A percentile compares a stretch with the other conserved stretches of the same genome.
phyloP scores from a whole-genome alignment of 2,888 invertebrate species.

The Mactromeris polynyma region DNA sequence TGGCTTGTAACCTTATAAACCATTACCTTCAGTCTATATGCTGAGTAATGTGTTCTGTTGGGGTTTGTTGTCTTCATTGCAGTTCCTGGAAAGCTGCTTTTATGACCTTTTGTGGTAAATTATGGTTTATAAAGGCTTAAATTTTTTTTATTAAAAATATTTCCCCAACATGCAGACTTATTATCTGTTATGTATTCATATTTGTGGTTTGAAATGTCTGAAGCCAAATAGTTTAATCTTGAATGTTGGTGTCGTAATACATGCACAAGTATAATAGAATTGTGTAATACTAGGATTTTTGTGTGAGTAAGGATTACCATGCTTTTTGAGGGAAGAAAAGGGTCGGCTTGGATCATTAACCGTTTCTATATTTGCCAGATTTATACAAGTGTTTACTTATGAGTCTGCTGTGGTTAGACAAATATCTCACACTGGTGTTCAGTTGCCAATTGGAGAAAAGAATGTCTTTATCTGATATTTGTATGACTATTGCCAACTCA shows the following conservation, averaged over 20 bases:
- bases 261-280: background rate
- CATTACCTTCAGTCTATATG: no score
- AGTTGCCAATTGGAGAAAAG: constrained; percentile 3
- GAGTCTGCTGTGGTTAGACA: background rate
- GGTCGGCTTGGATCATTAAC: background rate
- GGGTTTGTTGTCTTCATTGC: no score
- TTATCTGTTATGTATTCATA: no score
- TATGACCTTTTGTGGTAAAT: no score
- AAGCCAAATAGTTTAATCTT: background rate
- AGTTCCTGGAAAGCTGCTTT: no score
- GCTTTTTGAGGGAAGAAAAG: background rate
- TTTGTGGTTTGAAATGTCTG: background rate
- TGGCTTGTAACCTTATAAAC: no score
- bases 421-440: background rate
- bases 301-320: background rate
- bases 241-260: background rate
- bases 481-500: background rate
- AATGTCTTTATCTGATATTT: constrained; percentile 1
- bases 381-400: constrained; percentile 27
- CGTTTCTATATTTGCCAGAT: background rate
- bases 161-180: no score
- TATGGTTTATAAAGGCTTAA: no score
- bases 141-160: no score
- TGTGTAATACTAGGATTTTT: background rate
- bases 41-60: no score